These are phyloP conservation scores for Mythimna ferrago DNA, from an alignment of 2,888 invertebrate species.

Conservation along the genomic window DNA sequence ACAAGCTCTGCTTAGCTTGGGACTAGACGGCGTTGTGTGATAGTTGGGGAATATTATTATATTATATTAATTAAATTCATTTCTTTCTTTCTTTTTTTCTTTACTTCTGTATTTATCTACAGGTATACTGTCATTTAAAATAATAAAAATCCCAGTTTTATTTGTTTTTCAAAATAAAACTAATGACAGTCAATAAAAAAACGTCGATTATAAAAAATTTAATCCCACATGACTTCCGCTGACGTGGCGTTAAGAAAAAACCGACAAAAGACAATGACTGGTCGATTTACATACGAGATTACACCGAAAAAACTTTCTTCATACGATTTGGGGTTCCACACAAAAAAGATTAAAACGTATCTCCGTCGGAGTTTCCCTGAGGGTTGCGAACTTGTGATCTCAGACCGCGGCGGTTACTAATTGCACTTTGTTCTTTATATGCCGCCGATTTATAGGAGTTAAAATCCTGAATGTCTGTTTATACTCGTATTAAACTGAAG, in stretches of 20 bases:
- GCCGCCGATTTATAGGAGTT: not conserved
- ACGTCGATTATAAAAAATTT: constrained; percentile 70
- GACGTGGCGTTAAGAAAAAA: constrained; percentile 65
- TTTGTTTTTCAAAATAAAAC: constrained; percentile 46
- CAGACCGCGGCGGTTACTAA: constrained; percentile 1
- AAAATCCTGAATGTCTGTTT: too few relatives aligned
- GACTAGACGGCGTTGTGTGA: too few relatives aligned
- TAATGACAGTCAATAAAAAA: constrained; percentile 60
- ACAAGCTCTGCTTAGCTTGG: too few relatives aligned
- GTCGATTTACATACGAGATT: constrained; percentile 88
- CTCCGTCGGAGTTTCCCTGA: not conserved
- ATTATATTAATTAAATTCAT: too few relatives aligned
- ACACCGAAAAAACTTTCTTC: constrained; percentile 73
- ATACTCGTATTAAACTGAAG: too few relatives aligned
- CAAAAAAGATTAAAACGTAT: constrained; percentile 31
- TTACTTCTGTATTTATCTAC: too few relatives aligned
- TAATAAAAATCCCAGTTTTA: constrained; percentile 33
- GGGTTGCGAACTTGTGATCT: constrained; percentile 7
- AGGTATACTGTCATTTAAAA: constrained; percentile 9
- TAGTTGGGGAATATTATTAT: too few relatives aligned
- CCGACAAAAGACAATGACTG: constrained; percentile 85
- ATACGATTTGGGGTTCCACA: constrained; percentile 64
- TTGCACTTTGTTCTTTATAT: not conserved
- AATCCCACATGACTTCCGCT: constrained; percentile 81
- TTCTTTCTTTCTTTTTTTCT: too few relatives aligned